Percentiles rank a stretch among this genome's conserved stretches.
phyloP scores from a whole-genome alignment of 1,140 invertebrate species.

The Chrysomallon squamiferum region DNA sequence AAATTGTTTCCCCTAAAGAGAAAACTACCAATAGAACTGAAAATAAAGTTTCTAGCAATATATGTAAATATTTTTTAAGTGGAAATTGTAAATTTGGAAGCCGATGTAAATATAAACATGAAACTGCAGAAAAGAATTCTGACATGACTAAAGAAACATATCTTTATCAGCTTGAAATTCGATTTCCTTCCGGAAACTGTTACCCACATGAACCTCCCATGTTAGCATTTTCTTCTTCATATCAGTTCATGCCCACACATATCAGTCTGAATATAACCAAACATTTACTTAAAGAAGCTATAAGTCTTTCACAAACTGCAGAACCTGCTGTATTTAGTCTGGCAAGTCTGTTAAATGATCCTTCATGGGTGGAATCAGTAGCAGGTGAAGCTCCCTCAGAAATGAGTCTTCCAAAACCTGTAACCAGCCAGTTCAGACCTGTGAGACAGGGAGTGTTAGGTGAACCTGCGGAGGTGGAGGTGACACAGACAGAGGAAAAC shows the following conservation, averaged over 20 bases:
- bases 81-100: conserved; percentile 50
- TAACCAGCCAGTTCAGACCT: conserved; percentile 2
- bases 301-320: conserved; percentile 25
- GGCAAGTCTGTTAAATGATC: conserved; percentile 50
- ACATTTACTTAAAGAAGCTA: conserved; percentile 43
- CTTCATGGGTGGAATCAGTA: conserved; percentile 29
- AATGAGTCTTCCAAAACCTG: conserved; percentile 30
- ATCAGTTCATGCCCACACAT: conserved; percentile 34
- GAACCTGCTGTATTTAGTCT: conserved; percentile 50
- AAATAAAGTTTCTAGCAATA: conserved; percentile 17
- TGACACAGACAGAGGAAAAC: conserved; percentile 9
- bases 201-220: conserved; percentile 53
- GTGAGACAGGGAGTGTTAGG: neutral
- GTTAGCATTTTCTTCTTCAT: conserved; percentile 46
- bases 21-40: neutral
- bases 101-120: conserved; percentile 41
- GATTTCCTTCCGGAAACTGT: conserved; percentile 46
- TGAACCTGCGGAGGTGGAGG: neutral
- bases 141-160: conserved; percentile 9
- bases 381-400: conserved; percentile 34
- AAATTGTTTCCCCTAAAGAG: conserved; percentile 20
- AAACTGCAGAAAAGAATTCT: conserved; percentile 5
- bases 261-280: conserved; percentile 51
- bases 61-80: conserved; percentile 52
- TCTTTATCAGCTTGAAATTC: conserved; percentile 47